Evolutionary conservation across 1,140 invertebrate species (phyloP).

Genomic region (Drosophila lowei): DNA sequence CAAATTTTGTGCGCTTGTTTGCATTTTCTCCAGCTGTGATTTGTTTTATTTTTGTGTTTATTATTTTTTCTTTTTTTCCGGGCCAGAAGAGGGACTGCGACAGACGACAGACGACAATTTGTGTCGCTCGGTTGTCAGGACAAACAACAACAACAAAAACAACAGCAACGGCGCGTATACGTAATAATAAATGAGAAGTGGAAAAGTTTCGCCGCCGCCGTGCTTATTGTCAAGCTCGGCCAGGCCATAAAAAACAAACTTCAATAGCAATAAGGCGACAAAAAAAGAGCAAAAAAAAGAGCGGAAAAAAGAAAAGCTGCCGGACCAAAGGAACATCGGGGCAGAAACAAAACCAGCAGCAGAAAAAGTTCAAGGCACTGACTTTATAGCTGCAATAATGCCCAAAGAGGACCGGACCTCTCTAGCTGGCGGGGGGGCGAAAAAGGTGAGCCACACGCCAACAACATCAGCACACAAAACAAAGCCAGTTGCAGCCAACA

Average conservation of each 20-base stretch:
- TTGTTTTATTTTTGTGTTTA: slow-evolving; percentile 36
- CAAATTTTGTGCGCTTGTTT: slow-evolving; percentile 60
- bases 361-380: slow-evolving; percentile 78
- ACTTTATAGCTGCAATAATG: slow-evolving; percentile 81
- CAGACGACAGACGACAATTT: slow-evolving; percentile 53
- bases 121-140: slow-evolving; percentile 70
- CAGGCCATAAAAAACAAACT: slow-evolving; percentile 79
- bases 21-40: slow-evolving; percentile 47
- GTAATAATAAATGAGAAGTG: slow-evolving; percentile 81
- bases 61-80: slow-evolving; percentile 8
- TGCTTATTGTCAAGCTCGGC: slow-evolving; percentile 79
- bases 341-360: slow-evolving; percentile 37
- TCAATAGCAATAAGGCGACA: slow-evolving; percentile 79
- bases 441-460: slow-evolving; percentile 70
- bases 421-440: background rate
- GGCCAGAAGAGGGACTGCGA: too few relatives aligned
- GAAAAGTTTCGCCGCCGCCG: slow-evolving; percentile 76
- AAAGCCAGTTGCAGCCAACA: slow-evolving; percentile 57
- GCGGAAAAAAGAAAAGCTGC: slow-evolving; percentile 37
- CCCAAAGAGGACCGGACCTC: slow-evolving; percentile 19
- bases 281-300: slow-evolving; percentile 51
- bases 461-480: slow-evolving; percentile 56
- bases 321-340: slow-evolving; percentile 61
- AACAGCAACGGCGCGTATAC: slow-evolving; percentile 33
- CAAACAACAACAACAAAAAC: slow-evolving; percentile 35